Evolutionary conservation across 2,888 invertebrate genomes (phyloP).

Genomic region (Chorisops tibialis): DNA sequence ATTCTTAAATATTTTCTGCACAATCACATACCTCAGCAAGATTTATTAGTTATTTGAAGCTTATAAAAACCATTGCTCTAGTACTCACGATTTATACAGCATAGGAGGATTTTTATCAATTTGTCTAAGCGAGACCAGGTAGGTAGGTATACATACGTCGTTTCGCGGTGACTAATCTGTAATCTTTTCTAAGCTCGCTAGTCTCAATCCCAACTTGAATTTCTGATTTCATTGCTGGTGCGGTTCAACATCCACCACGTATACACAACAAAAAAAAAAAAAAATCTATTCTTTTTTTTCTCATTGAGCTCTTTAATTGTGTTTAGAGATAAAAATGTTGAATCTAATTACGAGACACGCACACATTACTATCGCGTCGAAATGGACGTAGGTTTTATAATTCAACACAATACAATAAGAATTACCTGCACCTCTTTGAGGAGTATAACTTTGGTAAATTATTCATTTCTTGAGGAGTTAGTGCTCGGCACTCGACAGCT

Average conservation of each 20-base stretch:
- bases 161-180: slow-evolving; percentile 22
- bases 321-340: slow-evolving; percentile 17
- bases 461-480: slow-evolving; percentile 10
- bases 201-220: slow-evolving; percentile 16
- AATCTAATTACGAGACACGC: slow-evolving; percentile 22
- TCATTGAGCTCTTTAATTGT: slow-evolving; percentile 21
- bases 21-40: too few species aligned
- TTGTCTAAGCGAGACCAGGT: slow-evolving; percentile 13
- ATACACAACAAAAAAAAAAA: slow-evolving; percentile 2
- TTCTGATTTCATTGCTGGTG: slow-evolving; percentile 15
- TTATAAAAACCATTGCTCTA: too few species aligned
- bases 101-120: too few species aligned
- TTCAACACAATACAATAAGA: slow-evolving; percentile 17
- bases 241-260: slow-evolving; percentile 9
- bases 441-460: slow-evolving; percentile 17
- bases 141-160: too few species aligned
- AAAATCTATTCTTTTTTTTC: slow-evolving; percentile 1
- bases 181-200: slow-evolving; percentile 22
- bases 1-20: too few species aligned
- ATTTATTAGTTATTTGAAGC: too few species aligned
- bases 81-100: too few species aligned
- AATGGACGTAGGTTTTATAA: neutral
- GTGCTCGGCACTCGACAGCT: slow-evolving; percentile 5
- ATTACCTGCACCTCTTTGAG: slow-evolving; percentile 9
- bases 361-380: neutral